Evolutionary conservation across 2,797 vertebrate genomes (phyloP), one percentile per base, ranked within the genome.

Genomic region (Chloroceryle inda): DNA sequence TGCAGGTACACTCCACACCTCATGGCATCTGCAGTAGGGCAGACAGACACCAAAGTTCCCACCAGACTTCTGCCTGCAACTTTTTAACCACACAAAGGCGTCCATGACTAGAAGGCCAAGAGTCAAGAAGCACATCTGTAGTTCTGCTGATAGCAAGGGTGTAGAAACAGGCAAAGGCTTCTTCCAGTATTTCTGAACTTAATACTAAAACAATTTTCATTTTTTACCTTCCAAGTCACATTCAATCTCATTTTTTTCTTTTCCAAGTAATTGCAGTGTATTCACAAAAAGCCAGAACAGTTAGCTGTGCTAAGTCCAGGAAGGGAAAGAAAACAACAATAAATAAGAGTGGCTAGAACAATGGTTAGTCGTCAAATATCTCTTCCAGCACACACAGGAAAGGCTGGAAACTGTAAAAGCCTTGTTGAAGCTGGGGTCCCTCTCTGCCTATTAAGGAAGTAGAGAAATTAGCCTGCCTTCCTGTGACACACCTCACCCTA

Each of bases 81-180:
- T 21, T 33, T 56, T 40, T 10, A 81, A 56, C 38, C 42, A 5
- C 10, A 26, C 55, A 58, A 58, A 85, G 42, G 14, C 18, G 50
- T 8, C 35, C 19, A 8, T 0, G 5, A 69, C 6, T 68, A 1
- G 3, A 75, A 23, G 29, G 21, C 31, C 58, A 22, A 17, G 2
- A 74, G 27, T 2, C 27, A 45, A 37, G 35, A 35, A 73, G 53
- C 21, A 24, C 3, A 63, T 10, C 47, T 67, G 33, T 7, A 55
- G 24, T n/a, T 77, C 61, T 71, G 38, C 56, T 66, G 59, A 26
- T 5, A 63, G 27, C n/a, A 53, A 69, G 22, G 9, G 6, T 40
- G 5, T 13, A 37, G 31, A 47, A 61, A 79, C 37, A 67, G 20
- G 13, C 5, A 26, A 85, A 80, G 10, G 26, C 22, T 63, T 79